Conservation (phyloP, 2,888 invertebrate species). For the Drosophila algonquin region DNA sequence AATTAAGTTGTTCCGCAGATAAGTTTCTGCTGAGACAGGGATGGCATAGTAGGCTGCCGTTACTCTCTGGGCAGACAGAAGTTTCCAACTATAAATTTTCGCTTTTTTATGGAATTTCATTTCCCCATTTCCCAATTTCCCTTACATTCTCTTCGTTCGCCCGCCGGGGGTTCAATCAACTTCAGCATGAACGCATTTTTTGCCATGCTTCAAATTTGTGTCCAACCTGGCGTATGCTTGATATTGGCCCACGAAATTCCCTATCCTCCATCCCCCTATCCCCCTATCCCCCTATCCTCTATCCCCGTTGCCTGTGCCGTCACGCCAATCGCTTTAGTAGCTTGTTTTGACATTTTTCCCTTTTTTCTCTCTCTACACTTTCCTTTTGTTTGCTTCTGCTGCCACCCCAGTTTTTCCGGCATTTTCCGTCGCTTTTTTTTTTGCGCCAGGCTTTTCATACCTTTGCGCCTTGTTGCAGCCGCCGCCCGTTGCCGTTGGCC, state of each 20-base stretch:
- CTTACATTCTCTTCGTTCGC: neutral
- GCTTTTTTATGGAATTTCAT: slow-evolving; percentile 9
- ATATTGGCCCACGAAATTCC: slow-evolving; percentile 44
- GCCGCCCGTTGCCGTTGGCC: slow-evolving; percentile 17
- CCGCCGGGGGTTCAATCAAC: slow-evolving; percentile 41
- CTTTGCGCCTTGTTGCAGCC: slow-evolving; percentile 36
- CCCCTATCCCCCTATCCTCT: slow-evolving; percentile 1
- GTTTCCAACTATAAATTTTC: neutral
- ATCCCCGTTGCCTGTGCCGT: neutral
- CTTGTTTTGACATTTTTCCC: slow-evolving; percentile 43
- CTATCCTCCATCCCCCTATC: no score
- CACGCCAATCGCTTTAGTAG: slow-evolving; percentile 33
- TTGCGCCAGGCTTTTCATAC: slow-evolving; percentile 34
- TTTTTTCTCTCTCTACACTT: slow-evolving; percentile 5
- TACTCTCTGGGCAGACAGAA: neutral
- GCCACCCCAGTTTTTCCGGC: slow-evolving; percentile 12
- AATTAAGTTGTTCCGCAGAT: slow-evolving; percentile 30
- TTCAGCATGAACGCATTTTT: slow-evolving; percentile 18
- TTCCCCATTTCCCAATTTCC: neutral
- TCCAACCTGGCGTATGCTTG: slow-evolving; percentile 53
- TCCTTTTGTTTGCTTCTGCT: neutral
- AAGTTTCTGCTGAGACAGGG: neutral
- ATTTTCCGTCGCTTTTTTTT: slow-evolving; percentile 31
- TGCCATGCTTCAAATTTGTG: slow-evolving; percentile 18
- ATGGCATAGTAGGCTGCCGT: neutral